Evolutionary conservation across 1,140 invertebrate species (phyloP).

Genomic region (Drusus annulatus): DNA sequence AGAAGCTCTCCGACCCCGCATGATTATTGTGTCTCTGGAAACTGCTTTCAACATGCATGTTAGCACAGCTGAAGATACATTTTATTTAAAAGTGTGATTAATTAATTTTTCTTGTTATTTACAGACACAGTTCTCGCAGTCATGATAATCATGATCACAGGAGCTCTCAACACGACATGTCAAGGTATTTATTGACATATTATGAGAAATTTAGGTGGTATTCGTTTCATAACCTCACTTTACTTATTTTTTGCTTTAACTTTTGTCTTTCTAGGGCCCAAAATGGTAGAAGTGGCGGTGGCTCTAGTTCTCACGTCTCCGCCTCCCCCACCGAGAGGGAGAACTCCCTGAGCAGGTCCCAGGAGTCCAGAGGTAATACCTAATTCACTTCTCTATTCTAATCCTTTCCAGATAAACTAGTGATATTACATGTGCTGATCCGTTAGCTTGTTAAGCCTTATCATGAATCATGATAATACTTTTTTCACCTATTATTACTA

Average conservation of each 20-base stretch:
- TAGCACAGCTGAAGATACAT: too few relatives aligned
- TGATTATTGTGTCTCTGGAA: too few relatives aligned
- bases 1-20: too few relatives aligned
- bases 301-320: slow-evolving; percentile 45
- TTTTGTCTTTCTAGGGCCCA: slow-evolving; percentile 1
- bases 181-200: slow-evolving; percentile 49
- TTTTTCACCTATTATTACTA: too few relatives aligned
- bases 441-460: too few relatives aligned
- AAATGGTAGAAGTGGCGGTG: slow-evolving; percentile 46
- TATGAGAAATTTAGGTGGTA: neutral
- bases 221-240: neutral
- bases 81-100: neutral
- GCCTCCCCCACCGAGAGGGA: slow-evolving; percentile 51
- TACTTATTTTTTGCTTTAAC: too few relatives aligned
- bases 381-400: too few relatives aligned
- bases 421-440: too few relatives aligned
- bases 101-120: neutral
- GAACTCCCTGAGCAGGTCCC: slow-evolving; percentile 26
- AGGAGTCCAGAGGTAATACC: slow-evolving; percentile 36
- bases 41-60: too few relatives aligned
- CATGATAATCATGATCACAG: slow-evolving; percentile 56
- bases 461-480: too few relatives aligned
- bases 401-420: too few relatives aligned
- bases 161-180: slow-evolving; percentile 48
- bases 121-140: slow-evolving; percentile 59